Conservation (phyloP, 2,888 invertebrate species). For the Disparrhopalites patrizii region DNA sequence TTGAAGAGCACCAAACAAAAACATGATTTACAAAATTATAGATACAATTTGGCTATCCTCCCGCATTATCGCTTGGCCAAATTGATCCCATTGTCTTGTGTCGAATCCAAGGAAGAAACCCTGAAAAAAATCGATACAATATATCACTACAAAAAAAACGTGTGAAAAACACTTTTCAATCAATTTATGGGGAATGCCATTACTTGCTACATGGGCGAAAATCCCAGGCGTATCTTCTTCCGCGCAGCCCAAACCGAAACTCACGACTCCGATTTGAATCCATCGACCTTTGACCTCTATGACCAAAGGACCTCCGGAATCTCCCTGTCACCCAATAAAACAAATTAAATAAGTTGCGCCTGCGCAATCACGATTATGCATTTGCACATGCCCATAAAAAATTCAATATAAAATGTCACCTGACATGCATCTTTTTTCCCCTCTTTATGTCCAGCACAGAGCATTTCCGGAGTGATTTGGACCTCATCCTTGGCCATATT, state of each 20-base stretch:
- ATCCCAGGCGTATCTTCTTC: neutral
- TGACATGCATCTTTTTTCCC: constrained; percentile 13
- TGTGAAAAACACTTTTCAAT: neutral
- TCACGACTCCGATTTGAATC: constrained; percentile 9
- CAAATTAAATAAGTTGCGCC: neutral
- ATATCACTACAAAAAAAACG: neutral
- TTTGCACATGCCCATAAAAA: neutral
- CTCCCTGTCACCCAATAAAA: neutral
- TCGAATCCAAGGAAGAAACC: constrained; percentile 9
- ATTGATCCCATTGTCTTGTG: constrained; percentile 6
- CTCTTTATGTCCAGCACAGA: neutral
- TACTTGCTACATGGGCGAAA: neutral
- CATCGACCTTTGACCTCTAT: neutral
- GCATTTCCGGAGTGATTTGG: neutral
- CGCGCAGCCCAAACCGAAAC: neutral
- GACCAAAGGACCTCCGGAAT: constrained; percentile 10
- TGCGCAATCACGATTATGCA: too few species aligned
- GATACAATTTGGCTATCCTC: too few species aligned
- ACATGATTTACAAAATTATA: too few species aligned
- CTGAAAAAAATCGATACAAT: neutral
- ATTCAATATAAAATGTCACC: neutral
- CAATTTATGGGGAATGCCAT: neutral
- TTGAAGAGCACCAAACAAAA: too few species aligned
- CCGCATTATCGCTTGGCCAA: too few species aligned
- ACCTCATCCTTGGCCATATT: too few species aligned